Evolutionary conservation across 1,140 invertebrate species (phyloP).

Genomic region (Chironomus tepperi): DNA sequence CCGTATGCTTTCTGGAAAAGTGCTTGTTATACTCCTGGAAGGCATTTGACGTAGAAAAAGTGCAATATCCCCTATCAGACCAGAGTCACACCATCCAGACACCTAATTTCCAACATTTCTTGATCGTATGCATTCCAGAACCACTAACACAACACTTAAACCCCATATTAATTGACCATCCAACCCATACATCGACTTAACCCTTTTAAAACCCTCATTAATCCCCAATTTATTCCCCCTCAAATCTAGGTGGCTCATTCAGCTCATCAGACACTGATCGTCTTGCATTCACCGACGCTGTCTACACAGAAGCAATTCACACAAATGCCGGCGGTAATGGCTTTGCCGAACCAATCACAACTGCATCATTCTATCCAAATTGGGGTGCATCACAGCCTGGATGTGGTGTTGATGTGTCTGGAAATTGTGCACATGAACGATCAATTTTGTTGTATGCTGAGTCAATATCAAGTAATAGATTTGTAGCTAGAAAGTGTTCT

Average conservation of each 20-base stretch:
- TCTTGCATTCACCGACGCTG: slow-evolving; percentile 44
- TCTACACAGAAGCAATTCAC: slow-evolving; percentile 46
- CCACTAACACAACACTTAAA: no score
- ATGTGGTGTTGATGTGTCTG: slow-evolving; percentile 39
- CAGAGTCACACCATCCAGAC: no score
- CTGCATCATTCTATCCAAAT: slow-evolving; percentile 47
- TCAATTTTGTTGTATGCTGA: slow-evolving; percentile 38
- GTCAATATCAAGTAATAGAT: slow-evolving; percentile 31
- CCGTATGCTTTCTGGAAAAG: no score
- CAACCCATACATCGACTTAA: no score
- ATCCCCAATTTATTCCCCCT: neutral
- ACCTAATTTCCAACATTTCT: no score
- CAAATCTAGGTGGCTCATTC: slow-evolving; percentile 31
- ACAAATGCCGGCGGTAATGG: slow-evolving; percentile 37
- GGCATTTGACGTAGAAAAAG: no score
- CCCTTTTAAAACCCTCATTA: no score
- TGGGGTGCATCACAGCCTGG: slow-evolving; percentile 46
- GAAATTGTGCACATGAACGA: slow-evolving; percentile 41
- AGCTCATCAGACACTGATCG: slow-evolving; percentile 31
- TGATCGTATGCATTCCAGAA: no score
- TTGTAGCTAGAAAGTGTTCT: slow-evolving; percentile 27
- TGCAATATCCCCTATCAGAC: no score
- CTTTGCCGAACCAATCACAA: slow-evolving; percentile 36
- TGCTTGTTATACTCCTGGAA: no score
- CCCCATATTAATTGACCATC: no score